Evolutionary conservation across 1,140 invertebrate genomes (phyloP).

Genomic region (Apis cerana): DNA sequence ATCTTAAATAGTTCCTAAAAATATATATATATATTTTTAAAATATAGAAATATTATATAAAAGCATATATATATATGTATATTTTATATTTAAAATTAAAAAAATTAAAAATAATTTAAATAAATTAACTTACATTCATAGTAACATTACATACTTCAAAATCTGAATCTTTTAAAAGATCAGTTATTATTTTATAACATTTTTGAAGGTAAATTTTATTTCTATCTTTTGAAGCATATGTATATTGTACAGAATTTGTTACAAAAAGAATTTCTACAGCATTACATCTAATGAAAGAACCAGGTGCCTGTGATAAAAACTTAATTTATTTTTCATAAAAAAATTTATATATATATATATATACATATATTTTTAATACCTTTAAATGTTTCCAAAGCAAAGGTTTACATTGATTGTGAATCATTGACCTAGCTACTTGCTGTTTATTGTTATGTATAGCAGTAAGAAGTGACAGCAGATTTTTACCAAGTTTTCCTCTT

Average conservation of each 20-base stretch:
- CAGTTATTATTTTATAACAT: slow-evolving; percentile 51
- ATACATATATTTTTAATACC: slow-evolving; percentile 36
- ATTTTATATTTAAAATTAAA: not conserved
- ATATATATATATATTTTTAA: not conserved
- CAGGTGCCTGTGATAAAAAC: slow-evolving; percentile 50
- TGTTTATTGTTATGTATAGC: slow-evolving; percentile 46
- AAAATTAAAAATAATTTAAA: not conserved
- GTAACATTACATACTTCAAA: slow-evolving; percentile 54
- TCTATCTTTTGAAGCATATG: not conserved
- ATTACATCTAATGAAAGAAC: slow-evolving; percentile 61
- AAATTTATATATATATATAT: not conserved
- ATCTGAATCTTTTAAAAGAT: slow-evolving; percentile 56
- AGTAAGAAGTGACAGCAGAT: slow-evolving; percentile 58
- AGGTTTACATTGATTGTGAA: slow-evolving; percentile 49
- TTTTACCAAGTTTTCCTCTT: slow-evolving; percentile 55
- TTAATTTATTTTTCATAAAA: not conserved
- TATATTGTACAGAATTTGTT: slow-evolving; percentile 39
- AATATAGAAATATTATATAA: not conserved
- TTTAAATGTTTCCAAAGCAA: slow-evolving; percentile 63
- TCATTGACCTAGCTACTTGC: slow-evolving; percentile 28
- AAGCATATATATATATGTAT: too few species aligned
- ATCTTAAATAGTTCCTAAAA: slow-evolving; percentile 50
- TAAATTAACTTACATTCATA: slow-evolving; percentile 57
- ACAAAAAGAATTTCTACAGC: slow-evolving; percentile 64
- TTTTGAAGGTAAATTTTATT: slow-evolving; percentile 41